Base-by-base conservation (phyloP, 2,888 invertebrate genomes). In the Athalia rosae region DNA sequence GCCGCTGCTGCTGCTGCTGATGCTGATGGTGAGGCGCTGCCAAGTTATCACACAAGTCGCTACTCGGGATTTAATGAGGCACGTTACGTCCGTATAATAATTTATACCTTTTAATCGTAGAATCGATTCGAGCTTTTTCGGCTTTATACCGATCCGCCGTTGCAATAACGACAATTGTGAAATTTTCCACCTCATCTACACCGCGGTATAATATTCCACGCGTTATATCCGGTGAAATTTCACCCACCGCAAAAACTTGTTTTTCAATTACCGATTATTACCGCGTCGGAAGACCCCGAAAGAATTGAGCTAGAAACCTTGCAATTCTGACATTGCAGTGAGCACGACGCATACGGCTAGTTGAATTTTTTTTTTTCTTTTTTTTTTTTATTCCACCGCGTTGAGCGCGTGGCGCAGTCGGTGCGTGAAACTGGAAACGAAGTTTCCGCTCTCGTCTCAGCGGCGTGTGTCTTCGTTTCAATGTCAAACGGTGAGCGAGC, bases 21-120 rank as follows among this genome's bases (percentile, higher is more conserved):
- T 66, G 66, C n/a, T n/a, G n/a, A n/a, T n/a, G 50, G 15, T 66
- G 66, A 9, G 9, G 58, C 8, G 13, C 13, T 4, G 53, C 53
- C 58, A 43, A 58, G 45, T 28, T 28, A 58, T 58, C 45, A 45
- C 45, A 45, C 58, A 58, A 71, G 69, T 71, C 69, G 56, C 69
- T 71, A 71, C 58, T 71, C 58, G 45, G 15, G 58, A 71, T 71
- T 71, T 71, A 58, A 71, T 71, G 71, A 71, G 45, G 71, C 71
- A 58, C n/a, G 45, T 71, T 71, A 28, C 28, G 28, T 28, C 28
- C 28, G 28, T 28, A 28, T 28, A 15, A 58, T 45, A 43, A 56
- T 56, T 56, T 45, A 7, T 8, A 28, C 28, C 28, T 58, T 71
- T 71, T 56, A 71, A 71, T 71, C 67, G 28, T 67, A 48, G 28